phyloP scores from a whole-genome alignment of 2,113 vertebrate species.

The Crocuta crocuta region DNA sequence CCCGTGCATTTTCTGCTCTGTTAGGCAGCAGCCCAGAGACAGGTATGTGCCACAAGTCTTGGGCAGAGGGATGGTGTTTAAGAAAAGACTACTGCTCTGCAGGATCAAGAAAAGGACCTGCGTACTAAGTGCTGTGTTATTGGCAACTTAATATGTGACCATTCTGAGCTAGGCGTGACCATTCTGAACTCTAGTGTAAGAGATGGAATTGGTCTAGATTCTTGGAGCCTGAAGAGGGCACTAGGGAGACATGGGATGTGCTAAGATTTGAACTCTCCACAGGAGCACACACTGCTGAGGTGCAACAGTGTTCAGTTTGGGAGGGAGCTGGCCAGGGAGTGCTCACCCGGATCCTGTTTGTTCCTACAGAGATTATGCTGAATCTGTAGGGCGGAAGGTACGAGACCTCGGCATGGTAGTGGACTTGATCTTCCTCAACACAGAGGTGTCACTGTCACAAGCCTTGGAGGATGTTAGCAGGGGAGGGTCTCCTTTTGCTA shows the following conservation, averaged over 20 bases:
- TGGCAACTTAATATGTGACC: background rate
- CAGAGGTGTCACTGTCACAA: conserved; percentile 96
- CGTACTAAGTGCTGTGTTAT: background rate
- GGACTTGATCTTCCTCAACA: conserved; percentile 99
- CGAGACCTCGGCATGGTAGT: conserved; percentile 98
- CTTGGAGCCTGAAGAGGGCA: background rate
- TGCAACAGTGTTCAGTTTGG: background rate
- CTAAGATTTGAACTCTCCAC: background rate
- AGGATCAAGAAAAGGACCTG: background rate
- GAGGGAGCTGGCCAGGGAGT: background rate
- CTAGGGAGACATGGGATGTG: background rate
- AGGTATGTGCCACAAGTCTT: background rate
- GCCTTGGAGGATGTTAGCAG: conserved; percentile 98
- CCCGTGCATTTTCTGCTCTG: background rate
- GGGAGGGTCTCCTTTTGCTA: conserved; percentile 97
- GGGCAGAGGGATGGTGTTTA: background rate
- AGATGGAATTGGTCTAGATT: background rate
- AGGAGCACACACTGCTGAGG: background rate
- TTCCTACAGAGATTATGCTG: conserved; percentile 94
- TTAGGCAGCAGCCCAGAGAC: background rate
- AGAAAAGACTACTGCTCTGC: background rate
- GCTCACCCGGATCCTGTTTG: conserved; percentile 63
- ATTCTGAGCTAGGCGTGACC: background rate
- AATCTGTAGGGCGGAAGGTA: conserved; percentile 97
- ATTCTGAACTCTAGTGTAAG: background rate